These are phyloP conservation scores for Calameuta idolon DNA, from an alignment of 2,888 invertebrate genomes.

Conservation along the genomic window DNA sequence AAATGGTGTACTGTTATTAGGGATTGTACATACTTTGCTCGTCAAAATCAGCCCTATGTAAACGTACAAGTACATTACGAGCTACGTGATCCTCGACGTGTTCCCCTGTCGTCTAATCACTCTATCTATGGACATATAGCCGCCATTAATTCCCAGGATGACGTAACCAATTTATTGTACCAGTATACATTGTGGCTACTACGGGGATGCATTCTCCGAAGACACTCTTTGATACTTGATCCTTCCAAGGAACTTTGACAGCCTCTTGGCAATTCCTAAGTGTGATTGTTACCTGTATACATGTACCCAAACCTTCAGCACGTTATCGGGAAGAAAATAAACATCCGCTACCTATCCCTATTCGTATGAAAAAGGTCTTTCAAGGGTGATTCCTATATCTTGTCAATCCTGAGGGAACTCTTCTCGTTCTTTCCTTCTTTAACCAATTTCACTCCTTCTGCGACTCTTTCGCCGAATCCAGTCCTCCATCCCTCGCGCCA, in stretches of 20 bases:
- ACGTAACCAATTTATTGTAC: background rate
- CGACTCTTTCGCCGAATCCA: background rate
- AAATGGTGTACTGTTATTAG: background rate
- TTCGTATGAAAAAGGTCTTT: background rate
- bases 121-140: background rate
- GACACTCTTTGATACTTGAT: background rate
- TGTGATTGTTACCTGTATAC: background rate
- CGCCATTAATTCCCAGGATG: background rate
- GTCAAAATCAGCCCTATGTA: background rate
- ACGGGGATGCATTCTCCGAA: background rate
- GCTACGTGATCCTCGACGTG: background rate
- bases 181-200: background rate
- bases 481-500: background rate
- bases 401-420: background rate
- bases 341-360: background rate
- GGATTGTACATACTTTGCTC: background rate
- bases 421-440: background rate
- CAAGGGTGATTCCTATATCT: background rate
- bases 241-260: background rate
- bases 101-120: background rate
- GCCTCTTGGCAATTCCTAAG: background rate
- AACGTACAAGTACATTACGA: background rate
- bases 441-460: background rate
- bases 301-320: background rate
- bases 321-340: background rate